Percentiles rank a stretch among this genome's conserved stretches.
Evolutionary conservation across 2,888 invertebrate genomes (phyloP).

Genomic region (Caenorhabditis sinica): DNA sequence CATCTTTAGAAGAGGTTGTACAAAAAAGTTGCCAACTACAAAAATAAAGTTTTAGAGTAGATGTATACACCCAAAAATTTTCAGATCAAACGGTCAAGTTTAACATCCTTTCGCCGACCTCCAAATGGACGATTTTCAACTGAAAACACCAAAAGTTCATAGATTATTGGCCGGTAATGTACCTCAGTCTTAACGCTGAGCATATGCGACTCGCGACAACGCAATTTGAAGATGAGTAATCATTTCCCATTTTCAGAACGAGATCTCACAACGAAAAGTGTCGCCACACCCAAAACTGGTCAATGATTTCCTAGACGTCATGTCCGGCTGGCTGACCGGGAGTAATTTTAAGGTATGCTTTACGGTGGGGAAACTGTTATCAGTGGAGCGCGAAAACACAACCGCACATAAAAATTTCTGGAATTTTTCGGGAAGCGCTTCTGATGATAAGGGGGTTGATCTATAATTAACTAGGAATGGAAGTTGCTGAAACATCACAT

Average conservation of each 20-base stretch:
- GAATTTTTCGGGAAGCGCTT: neutral
- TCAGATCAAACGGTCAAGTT: too few relatives aligned
- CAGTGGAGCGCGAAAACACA: constrained; percentile 6
- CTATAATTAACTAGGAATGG: too few relatives aligned
- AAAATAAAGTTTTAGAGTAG: too few relatives aligned
- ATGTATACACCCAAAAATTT: too few relatives aligned
- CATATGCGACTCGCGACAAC: too few relatives aligned
- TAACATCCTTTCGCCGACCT: too few relatives aligned
- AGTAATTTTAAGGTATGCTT: constrained; percentile 64
- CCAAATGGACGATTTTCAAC: too few relatives aligned
- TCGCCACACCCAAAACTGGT: constrained; percentile 63
- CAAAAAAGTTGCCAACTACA: too few relatives aligned
- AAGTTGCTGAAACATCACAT: constrained; percentile 1
- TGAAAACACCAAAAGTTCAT: too few relatives aligned
- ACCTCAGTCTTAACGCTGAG: too few relatives aligned
- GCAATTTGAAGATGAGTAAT: neutral
- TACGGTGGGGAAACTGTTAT: constrained; percentile 15
- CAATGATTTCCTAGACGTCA: constrained; percentile 66
- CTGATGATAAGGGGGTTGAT: neutral
- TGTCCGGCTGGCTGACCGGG: constrained; percentile 63
- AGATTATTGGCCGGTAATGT: too few relatives aligned
- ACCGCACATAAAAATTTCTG: constrained; percentile 21
- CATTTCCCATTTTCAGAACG: constrained; percentile 27
- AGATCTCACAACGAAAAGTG: constrained; percentile 61
- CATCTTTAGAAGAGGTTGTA: too few relatives aligned